Conservation (phyloP, 2,797 vertebrate genomes). For the Artibeus jamaicensis region DNA sequence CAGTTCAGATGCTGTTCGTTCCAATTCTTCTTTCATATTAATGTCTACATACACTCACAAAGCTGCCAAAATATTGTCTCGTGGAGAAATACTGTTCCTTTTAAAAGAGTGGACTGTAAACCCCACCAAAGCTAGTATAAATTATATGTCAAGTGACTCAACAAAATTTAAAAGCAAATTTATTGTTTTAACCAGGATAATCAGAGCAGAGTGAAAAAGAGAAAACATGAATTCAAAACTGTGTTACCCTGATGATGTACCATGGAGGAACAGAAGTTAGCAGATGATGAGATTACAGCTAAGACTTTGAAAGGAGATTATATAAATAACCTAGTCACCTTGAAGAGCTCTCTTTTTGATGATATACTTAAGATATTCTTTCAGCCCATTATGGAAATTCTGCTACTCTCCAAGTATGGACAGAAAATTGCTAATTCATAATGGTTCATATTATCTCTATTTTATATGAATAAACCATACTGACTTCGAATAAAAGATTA, state of each 20-base stretch:
- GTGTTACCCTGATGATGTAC: neutral
- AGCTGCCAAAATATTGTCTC: neutral
- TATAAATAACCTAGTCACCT: neutral
- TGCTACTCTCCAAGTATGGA: neutral
- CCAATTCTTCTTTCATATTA: slow-evolving; percentile 50
- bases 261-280: neutral
- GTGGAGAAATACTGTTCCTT: neutral
- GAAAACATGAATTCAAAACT: neutral
- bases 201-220: neutral
- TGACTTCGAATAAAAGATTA: neutral
- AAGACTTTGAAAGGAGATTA: neutral
- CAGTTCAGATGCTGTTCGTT: slow-evolving; percentile 25
- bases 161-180: neutral
- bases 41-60: slow-evolving; percentile 24
- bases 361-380: neutral
- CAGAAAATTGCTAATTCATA: neutral
- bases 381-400: neutral
- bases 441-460: neutral
- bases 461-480: neutral
- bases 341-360: neutral
- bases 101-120: neutral
- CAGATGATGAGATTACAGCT: neutral
- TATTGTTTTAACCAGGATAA: neutral
- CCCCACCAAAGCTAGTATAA: neutral
- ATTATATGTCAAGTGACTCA: neutral